Evolutionary conservation across 1,140 invertebrate species (phyloP).

Genomic region (Sycophila sp.): DNA sequence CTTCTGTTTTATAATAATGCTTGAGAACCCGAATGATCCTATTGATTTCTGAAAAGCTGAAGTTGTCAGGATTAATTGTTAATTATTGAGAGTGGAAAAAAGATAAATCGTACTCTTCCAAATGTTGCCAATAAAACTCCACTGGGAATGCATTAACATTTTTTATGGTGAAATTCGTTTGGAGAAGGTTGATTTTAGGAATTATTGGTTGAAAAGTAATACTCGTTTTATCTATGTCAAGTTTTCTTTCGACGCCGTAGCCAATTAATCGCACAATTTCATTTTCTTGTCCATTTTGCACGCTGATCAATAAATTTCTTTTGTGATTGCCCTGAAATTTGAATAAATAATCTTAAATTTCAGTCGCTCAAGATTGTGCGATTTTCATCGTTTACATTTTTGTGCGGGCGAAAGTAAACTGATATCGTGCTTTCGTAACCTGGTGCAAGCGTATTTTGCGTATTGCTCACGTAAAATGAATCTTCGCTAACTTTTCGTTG

Average conservation of each 20-base stretch:
- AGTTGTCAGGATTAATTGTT: too few species aligned
- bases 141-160: conserved; percentile 57
- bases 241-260: conserved; percentile 50
- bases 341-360: too few species aligned
- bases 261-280: conserved; percentile 51
- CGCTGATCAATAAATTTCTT: conserved; percentile 48
- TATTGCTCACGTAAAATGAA: conserved; percentile 43
- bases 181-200: conserved; percentile 50
- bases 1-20: conserved; percentile 50
- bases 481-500: conserved; percentile 37
- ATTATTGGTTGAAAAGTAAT: conserved; percentile 56
- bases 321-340: conserved; percentile 47
- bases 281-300: conserved; percentile 49
- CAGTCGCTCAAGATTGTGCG: too few species aligned
- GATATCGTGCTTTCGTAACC: conserved; percentile 41
- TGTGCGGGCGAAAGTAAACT: conserved; percentile 49
- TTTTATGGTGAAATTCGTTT: conserved; percentile 53
- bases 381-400: conserved; percentile 37
- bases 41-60: conserved; percentile 49
- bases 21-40: conserved; percentile 44
- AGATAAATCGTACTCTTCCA: conserved; percentile 53
- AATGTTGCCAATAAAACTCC: conserved; percentile 63
- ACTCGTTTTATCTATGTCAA: conserved; percentile 50
- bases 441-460: conserved; percentile 29
- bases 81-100: background rate